A percentile compares a stretch with the other conserved stretches of the same genome.
Evolutionary conservation across 2,797 vertebrate genomes (phyloP).

Genomic region (Eulemur albifrons): DNA sequence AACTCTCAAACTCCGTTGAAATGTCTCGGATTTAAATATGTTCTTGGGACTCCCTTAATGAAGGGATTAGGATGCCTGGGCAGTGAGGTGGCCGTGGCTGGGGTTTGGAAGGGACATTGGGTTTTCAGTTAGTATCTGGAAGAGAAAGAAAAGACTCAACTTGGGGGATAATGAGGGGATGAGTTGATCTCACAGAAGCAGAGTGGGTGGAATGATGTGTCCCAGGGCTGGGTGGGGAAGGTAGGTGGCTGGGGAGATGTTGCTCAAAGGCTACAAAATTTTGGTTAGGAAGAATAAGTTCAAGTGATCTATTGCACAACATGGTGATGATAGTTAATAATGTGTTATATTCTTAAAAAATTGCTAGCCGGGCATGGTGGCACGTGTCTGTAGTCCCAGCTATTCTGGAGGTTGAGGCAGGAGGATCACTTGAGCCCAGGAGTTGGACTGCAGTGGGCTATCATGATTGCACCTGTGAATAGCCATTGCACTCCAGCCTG

Average conservation of each 20-base stretch:
- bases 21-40: not conserved
- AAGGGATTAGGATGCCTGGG: not conserved
- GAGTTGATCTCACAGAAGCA: not conserved
- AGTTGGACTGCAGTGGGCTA: not conserved
- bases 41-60: not conserved
- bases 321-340: not conserved
- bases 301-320: not conserved
- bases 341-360: not conserved
- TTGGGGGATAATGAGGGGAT: not conserved
- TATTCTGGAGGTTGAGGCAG: not conserved
- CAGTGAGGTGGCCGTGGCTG: not conserved
- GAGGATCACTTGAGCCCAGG: not conserved
- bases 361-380: not conserved
- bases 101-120: not conserved
- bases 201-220: not conserved
- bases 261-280: not conserved
- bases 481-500: not conserved
- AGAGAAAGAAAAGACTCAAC: not conserved
- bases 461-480: not conserved
- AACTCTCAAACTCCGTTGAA: no score
- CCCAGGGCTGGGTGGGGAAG: not conserved
- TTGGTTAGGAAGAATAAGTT: not conserved
- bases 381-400: not conserved
- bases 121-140: not conserved
- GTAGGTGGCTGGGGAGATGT: not conserved